phyloP scores from a whole-genome alignment of 2,113 vertebrate species.

The Cynocephalus volans region DNA sequence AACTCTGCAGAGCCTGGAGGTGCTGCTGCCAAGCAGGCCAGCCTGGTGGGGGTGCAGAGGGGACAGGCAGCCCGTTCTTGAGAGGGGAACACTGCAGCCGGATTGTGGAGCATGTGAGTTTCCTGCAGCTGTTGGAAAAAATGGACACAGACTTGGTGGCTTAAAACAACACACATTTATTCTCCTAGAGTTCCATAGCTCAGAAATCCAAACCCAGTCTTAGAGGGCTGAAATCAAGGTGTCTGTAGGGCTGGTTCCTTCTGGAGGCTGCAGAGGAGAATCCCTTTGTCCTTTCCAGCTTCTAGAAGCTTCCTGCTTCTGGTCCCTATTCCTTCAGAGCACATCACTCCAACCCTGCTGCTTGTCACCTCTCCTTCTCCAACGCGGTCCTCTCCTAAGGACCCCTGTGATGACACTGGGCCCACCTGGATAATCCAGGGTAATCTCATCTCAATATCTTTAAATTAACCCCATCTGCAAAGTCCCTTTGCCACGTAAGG shows the following conservation, averaged over 20 bases:
- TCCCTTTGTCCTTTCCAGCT: neutral
- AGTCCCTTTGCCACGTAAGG: neutral
- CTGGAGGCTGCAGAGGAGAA: neutral
- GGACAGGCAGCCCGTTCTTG: neutral
- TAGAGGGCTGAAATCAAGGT: accelerated
- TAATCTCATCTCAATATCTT: too few relatives aligned
- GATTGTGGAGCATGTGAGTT: accelerated
- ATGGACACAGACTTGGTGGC: accelerated
- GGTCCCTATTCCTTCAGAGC: neutral
- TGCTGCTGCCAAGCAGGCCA: neutral
- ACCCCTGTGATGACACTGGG: neutral
- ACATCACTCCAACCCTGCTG: neutral
- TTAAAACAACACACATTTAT: accelerated
- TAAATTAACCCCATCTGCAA: neutral
- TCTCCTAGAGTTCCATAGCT: accelerated
- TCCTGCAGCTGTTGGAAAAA: neutral
- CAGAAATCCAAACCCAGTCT: neutral
- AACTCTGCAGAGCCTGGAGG: neutral
- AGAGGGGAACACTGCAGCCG: neutral
- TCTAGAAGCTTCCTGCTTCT: too few relatives aligned
- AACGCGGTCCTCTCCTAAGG: neutral
- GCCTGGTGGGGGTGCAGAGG: neutral
- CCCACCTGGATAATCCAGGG: neutral
- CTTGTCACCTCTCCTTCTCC: accelerated
- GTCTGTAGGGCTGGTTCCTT: accelerated